A percentile compares a stretch with the other conserved stretches of the same genome.
These are phyloP conservation scores for Clarias magur DNA, from an alignment of 2,113 vertebrate species.

Conservation along the genomic window DNA sequence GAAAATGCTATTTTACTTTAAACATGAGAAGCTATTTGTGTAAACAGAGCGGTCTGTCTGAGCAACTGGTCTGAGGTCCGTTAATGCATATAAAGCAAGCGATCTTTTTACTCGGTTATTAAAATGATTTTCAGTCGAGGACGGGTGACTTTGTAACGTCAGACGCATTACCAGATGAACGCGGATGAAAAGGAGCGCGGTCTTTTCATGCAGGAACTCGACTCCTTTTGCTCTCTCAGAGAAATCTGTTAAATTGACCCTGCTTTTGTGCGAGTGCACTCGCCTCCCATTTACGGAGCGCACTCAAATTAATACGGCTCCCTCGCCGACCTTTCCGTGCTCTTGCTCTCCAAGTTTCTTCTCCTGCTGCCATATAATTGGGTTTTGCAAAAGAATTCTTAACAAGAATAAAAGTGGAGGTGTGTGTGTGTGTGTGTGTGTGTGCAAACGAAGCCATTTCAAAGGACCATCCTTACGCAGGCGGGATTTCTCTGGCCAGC, in stretches of 20 bases:
- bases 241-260: background rate
- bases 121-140: background rate
- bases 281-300: background rate
- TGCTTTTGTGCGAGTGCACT: background rate
- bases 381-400: background rate
- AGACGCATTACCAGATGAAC: background rate
- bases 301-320: background rate
- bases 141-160: background rate
- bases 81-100: background rate
- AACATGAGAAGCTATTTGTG: background rate
- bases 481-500: background rate
- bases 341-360: background rate
- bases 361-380: background rate
- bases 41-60: background rate
- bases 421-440: background rate
- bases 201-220: background rate
- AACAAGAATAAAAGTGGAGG: background rate
- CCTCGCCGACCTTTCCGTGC: background rate
- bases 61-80: background rate
- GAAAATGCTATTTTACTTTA: slow-evolving; percentile 13
- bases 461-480: background rate
- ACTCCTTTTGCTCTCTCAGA: background rate
- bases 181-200: background rate
- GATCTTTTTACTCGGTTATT: background rate
- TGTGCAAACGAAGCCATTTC: background rate